Conservation (phyloP, 2,113 vertebrate species). For the Hymenochirus boettgeri region DNA sequence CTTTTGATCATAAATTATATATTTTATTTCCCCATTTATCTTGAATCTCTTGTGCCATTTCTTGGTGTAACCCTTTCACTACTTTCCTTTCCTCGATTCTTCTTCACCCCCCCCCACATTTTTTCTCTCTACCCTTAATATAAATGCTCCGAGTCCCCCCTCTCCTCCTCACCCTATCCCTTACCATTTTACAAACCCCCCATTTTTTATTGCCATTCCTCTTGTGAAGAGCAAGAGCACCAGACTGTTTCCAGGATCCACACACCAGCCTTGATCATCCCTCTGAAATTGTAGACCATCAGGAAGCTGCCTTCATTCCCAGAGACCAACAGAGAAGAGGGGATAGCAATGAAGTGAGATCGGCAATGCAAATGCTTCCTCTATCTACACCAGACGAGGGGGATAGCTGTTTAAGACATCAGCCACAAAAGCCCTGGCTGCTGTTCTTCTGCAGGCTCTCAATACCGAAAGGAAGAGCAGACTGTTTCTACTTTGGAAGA, state of each 20-base stretch:
- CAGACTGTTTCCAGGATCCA: conserved; percentile 6
- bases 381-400: conserved; percentile 46
- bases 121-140: too few relatives aligned
- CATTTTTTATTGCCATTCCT: conserved; percentile 40
- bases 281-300: background rate
- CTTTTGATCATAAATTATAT: background rate
- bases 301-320: conserved; percentile 1
- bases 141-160: conserved; percentile 45
- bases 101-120: conserved; percentile 18
- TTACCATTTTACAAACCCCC: conserved; percentile 47
- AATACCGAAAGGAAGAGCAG: conserved; percentile 49
- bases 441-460: conserved; percentile 72
- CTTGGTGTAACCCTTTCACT: conserved; percentile 2
- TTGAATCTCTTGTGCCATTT: background rate
- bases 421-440: conserved; percentile 77
- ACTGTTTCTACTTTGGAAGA: background rate
- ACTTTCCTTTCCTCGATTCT: conserved; percentile 27
- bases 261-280: background rate
- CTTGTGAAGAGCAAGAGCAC: conserved; percentile 20
- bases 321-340: conserved; percentile 5
- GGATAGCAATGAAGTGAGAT: background rate
- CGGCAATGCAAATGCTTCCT: conserved; percentile 27
- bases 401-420: conserved; percentile 73
- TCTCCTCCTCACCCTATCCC: conserved; percentile 46
- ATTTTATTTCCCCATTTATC: background rate